These are phyloP conservation scores for Tyria jacobaeae DNA, from an alignment of 2,888 invertebrate genomes.

Conservation along the genomic window DNA sequence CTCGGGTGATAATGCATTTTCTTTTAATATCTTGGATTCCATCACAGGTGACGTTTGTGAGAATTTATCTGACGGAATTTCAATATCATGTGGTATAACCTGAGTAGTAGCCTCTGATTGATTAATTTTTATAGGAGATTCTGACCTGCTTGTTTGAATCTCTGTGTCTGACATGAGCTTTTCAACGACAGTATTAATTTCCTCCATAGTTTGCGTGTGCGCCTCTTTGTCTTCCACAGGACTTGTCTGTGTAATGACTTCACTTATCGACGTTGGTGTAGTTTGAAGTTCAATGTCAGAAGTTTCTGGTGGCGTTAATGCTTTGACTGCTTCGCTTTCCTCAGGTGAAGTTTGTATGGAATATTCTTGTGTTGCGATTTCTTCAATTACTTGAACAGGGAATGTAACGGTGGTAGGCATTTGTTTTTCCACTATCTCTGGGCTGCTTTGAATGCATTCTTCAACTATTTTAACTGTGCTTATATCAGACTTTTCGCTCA, in stretches of 20 bases:
- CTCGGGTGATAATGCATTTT: conserved; percentile 65
- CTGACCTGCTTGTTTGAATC: conserved; percentile 76
- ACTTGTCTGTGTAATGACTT: conserved; percentile 88
- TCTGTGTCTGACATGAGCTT: conserved; percentile 73
- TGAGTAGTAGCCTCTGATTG: conserved; percentile 86
- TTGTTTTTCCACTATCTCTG: conserved; percentile 75
- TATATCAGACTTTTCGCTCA: conserved; percentile 87
- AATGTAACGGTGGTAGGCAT: conserved; percentile 85
- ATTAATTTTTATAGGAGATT: conserved; percentile 68
- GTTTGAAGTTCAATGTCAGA: conserved; percentile 83
- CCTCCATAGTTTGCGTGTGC: conserved; percentile 76
- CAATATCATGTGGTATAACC: conserved; percentile 78
- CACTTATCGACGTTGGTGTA: conserved; percentile 80
- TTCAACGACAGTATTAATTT: conserved; percentile 67
- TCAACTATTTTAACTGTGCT: conserved; percentile 89
- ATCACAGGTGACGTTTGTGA: conserved; percentile 80
- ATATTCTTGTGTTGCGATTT: conserved; percentile 85
- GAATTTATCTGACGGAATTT: conserved; percentile 76
- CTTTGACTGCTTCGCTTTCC: conserved; percentile 69
- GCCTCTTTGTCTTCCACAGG: conserved; percentile 78
- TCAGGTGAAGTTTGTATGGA: conserved; percentile 88
- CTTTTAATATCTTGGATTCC: conserved; percentile 50
- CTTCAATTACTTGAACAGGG: conserved; percentile 87
- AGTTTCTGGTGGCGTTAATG: conserved; percentile 64
- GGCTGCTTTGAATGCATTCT: conserved; percentile 87